Conservation (phyloP, 2,888 invertebrate species). For the Labia minor region DNA sequence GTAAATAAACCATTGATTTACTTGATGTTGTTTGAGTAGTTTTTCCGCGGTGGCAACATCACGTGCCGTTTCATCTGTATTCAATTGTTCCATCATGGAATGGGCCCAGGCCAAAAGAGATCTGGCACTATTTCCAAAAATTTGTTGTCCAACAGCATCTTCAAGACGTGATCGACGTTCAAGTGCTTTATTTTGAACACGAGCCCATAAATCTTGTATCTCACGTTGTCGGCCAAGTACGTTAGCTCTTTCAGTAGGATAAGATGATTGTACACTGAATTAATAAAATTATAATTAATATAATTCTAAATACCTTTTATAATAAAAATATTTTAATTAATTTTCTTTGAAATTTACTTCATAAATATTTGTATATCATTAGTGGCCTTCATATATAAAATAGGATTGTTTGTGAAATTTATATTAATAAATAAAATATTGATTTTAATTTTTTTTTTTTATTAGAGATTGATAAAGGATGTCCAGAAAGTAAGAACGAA, state of each 20-base stretch:
- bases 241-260: constrained; percentile 79
- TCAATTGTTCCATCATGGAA: constrained; percentile 64
- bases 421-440: too few species aligned
- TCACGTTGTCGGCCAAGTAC: constrained; percentile 75
- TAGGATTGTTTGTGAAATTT: too few species aligned
- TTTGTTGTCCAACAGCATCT: constrained; percentile 90
- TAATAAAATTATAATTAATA: neutral
- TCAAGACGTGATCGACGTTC: constrained; percentile 76
- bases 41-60: constrained; percentile 90
- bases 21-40: constrained; percentile 69
- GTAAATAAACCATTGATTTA: neutral
- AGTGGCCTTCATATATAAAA: too few species aligned
- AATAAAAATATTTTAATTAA: neutral
- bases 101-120: constrained; percentile 66
- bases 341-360: too few species aligned
- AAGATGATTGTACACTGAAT: constrained; percentile 71
- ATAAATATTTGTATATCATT: too few species aligned
- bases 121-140: constrained; percentile 63
- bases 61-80: constrained; percentile 66
- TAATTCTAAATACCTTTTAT: neutral
- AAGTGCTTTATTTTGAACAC: constrained; percentile 60
- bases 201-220: constrained; percentile 72
- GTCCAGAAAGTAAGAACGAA: too few species aligned
- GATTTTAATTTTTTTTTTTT: too few species aligned
- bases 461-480: too few species aligned